These are phyloP conservation scores for Drosophila biarmipes DNA, from an alignment of 1,140 invertebrate genomes.

Conservation along the genomic window DNA sequence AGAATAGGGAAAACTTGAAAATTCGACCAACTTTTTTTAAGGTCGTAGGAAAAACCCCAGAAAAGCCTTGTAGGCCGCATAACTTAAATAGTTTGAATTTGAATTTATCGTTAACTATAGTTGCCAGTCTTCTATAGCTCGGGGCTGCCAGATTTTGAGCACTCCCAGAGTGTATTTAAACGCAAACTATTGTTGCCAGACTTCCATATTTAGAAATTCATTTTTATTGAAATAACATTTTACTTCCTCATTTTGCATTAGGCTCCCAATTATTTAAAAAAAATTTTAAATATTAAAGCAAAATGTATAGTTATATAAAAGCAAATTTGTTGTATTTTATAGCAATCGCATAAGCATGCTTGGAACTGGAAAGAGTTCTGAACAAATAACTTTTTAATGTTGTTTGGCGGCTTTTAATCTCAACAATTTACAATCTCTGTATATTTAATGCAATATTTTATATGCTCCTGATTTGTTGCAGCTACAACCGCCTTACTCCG, in stretches of 20 bases:
- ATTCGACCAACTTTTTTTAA: neutral
- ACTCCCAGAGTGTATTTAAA: neutral
- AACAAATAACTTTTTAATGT: conserved; percentile 29
- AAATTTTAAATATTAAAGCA: too few relatives aligned
- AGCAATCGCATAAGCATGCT: conserved; percentile 26
- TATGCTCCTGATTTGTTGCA: neutral
- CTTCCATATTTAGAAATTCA: neutral
- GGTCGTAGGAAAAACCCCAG: too few relatives aligned
- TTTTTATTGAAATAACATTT: neutral
- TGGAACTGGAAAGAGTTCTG: conserved; percentile 25
- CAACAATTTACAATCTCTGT: conserved; percentile 17
- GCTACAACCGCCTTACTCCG: conserved; percentile 41
- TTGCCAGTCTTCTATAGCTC: too few relatives aligned
- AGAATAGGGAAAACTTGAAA: neutral
- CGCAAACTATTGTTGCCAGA: neutral
- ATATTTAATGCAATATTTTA: conserved; percentile 23
- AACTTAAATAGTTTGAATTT: neutral
- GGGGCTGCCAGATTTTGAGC: neutral
- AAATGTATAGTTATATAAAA: too few relatives aligned
- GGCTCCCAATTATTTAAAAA: too few relatives aligned
- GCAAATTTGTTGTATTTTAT: conserved; percentile 47
- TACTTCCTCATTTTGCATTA: too few relatives aligned
- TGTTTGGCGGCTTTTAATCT: conserved; percentile 48
- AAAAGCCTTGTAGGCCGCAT: neutral
- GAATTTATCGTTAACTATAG: neutral